Conservation (phyloP, 2,888 invertebrate species). For the Ornithoptera priamus region DNA sequence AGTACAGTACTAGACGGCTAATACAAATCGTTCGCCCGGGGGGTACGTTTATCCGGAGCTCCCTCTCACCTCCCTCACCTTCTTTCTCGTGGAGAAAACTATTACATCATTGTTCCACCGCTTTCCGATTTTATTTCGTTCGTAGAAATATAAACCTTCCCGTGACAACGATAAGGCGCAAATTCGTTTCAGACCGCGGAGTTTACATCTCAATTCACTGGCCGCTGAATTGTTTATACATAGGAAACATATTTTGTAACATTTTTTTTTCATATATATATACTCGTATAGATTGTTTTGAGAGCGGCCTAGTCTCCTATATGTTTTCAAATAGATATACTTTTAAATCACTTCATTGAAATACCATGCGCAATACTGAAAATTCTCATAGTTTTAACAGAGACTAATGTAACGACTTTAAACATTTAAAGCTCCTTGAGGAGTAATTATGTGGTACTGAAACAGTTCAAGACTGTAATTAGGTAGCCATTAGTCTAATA, state of each 20-base stretch:
- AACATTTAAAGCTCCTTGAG: slow-evolving; percentile 50
- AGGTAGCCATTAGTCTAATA: slow-evolving; percentile 71
- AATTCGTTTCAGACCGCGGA: slow-evolving; percentile 40
- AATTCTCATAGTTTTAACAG: slow-evolving; percentile 26
- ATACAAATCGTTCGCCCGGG: slow-evolving; percentile 76
- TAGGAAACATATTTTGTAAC: slow-evolving; percentile 40
- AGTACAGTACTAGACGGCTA: slow-evolving; percentile 74
- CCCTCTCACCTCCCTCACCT: slow-evolving; percentile 45
- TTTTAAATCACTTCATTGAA: slow-evolving; percentile 18
- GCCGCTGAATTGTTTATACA: slow-evolving; percentile 30
- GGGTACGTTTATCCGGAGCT: slow-evolving; percentile 67
- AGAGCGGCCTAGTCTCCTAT: slow-evolving; percentile 24
- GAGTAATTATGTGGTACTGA: slow-evolving; percentile 63
- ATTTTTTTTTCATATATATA: slow-evolving; percentile 45
- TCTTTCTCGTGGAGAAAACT: slow-evolving; percentile 56
- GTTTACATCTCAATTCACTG: slow-evolving; percentile 29
- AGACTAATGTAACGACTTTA: slow-evolving; percentile 10
- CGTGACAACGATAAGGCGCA: slow-evolving; percentile 41
- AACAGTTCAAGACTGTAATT: slow-evolving; percentile 66
- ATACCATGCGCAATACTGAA: slow-evolving; percentile 1
- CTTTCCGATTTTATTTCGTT: slow-evolving; percentile 49
- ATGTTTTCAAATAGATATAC: slow-evolving; percentile 13
- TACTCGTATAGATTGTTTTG: slow-evolving; percentile 33
- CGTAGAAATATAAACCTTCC: slow-evolving; percentile 46
- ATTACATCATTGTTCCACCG: slow-evolving; percentile 61